Percentiles rank a stretch among this genome's conserved stretches.
These are phyloP conservation scores for Mastacembelus armatus DNA, from an alignment of 2,797 vertebrate genomes.

Conservation along the genomic window DNA sequence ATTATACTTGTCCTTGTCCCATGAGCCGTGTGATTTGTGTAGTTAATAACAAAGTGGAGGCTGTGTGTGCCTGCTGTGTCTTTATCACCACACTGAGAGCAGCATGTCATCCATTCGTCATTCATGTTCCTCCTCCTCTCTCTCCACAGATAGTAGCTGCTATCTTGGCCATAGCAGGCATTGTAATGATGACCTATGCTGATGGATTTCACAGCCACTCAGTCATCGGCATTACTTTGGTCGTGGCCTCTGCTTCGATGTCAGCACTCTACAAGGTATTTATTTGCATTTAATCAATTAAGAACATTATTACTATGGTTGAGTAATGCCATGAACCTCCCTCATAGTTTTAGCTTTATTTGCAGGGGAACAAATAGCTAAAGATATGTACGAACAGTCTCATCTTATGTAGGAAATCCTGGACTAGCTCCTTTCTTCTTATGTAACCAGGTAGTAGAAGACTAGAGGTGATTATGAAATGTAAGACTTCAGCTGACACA, in stretches of 20 bases:
- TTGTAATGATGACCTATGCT: slow-evolving; percentile 98
- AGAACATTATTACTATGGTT: background rate
- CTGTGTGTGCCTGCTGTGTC: slow-evolving; percentile 55
- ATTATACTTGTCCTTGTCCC: slow-evolving; percentile 21
- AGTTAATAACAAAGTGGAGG: slow-evolving; percentile 36
- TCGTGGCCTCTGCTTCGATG: slow-evolving; percentile 95
- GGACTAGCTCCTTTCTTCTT: slow-evolving; percentile 35
- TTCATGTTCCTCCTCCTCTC: slow-evolving; percentile 24
- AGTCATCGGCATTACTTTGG: slow-evolving; percentile 94
- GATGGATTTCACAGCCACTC: slow-evolving; percentile 98
- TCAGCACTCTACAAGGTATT: slow-evolving; percentile 96
- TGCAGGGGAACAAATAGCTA: background rate
- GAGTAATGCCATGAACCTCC: background rate
- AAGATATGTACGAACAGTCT: slow-evolving; percentile 17
- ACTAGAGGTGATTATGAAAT: slow-evolving; percentile 47
- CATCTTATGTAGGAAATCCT: slow-evolving; percentile 40
- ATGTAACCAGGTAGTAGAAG: slow-evolving; percentile 52
- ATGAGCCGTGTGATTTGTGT: slow-evolving; percentile 35
- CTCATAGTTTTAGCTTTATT: slow-evolving; percentile 7
- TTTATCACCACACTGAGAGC: slow-evolving; percentile 54
- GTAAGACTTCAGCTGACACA: slow-evolving; percentile 38
- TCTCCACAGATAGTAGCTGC: slow-evolving; percentile 92
- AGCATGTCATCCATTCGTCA: slow-evolving; percentile 52
- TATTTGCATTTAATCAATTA: slow-evolving; percentile 3
- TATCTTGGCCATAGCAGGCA: slow-evolving; percentile 97